phyloP scores from a whole-genome alignment of 2,888 invertebrate genomes.

The Anaspis maculata region DNA sequence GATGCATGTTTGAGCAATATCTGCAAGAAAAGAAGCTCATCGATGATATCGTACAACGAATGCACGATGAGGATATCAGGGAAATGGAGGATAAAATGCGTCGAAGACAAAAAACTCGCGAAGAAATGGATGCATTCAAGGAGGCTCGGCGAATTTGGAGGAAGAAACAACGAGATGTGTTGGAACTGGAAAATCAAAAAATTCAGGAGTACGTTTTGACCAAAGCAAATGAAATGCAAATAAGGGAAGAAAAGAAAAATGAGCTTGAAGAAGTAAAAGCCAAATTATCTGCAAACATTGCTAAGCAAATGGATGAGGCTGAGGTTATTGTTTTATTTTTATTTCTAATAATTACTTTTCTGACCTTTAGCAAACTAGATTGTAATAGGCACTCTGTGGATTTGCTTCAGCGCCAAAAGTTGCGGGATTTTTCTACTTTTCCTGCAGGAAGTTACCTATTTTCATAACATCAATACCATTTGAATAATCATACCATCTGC shows the following conservation, averaged over 20 bases:
- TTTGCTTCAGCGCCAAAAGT: too few species aligned
- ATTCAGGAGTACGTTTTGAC: constrained; percentile 36
- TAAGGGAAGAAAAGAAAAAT: constrained; percentile 25
- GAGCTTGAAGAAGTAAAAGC: constrained; percentile 28
- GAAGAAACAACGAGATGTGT: constrained; percentile 39
- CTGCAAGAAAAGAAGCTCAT: constrained; percentile 55
- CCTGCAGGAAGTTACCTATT: too few species aligned
- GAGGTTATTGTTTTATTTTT: constrained; percentile 21
- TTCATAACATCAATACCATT: too few species aligned
- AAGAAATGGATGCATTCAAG: constrained; percentile 49
- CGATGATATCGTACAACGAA: constrained; percentile 51
- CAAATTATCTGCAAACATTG: constrained; percentile 30
- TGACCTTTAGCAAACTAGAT: too few species aligned
- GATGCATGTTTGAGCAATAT: constrained; percentile 50
- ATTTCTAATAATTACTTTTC: constrained; percentile 1
- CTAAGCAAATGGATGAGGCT: constrained; percentile 30
- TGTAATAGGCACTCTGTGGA: too few species aligned
- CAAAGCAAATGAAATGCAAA: constrained; percentile 37
- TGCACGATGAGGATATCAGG: constrained; percentile 54
- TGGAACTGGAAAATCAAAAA: constrained; percentile 43
- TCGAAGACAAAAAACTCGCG: constrained; percentile 43
- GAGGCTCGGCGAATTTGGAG: constrained; percentile 47
- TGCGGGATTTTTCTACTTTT: too few species aligned
- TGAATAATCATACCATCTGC: too few species aligned
- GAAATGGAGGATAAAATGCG: constrained; percentile 46